phyloP scores from a whole-genome alignment of 2,797 vertebrate species.

The Coreius guichenoti region DNA sequence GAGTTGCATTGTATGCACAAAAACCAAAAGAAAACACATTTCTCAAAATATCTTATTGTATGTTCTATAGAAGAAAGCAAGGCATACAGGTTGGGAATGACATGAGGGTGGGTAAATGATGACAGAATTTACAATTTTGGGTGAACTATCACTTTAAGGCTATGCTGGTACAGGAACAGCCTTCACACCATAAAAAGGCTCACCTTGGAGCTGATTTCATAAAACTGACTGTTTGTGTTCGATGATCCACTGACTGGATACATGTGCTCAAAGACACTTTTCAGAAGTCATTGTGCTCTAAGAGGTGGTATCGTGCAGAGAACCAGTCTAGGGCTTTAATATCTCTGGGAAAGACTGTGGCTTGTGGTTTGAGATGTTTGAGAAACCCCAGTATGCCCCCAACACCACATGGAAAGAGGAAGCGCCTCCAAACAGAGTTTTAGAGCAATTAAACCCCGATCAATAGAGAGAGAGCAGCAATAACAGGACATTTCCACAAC shows the following conservation, averaged over 20 bases:
- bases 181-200: constrained; percentile 19
- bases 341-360: constrained; percentile 43
- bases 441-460: constrained; percentile 62
- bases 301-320: constrained; percentile 52
- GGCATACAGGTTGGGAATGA: not conserved
- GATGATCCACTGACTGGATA: constrained; percentile 8
- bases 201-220: constrained; percentile 17
- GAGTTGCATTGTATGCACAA: too few relatives aligned
- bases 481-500: constrained; percentile 53
- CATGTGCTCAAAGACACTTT: constrained; percentile 5
- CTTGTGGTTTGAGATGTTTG: constrained; percentile 42
- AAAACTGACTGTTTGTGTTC: not conserved
- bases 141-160: not conserved
- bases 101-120: not conserved
- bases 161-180: not conserved
- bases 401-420: constrained; percentile 53
- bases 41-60: not conserved
- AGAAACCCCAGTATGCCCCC: constrained; percentile 50
- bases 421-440: constrained; percentile 53
- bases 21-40: not conserved
- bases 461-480: constrained; percentile 51
- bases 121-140: not conserved
- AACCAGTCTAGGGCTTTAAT: constrained; percentile 35
- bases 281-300: constrained; percentile 53
- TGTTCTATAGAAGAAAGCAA: not conserved